Evolutionary conservation across 2,797 vertebrate genomes (phyloP).

Genomic region (Podarcis siculus): DNA sequence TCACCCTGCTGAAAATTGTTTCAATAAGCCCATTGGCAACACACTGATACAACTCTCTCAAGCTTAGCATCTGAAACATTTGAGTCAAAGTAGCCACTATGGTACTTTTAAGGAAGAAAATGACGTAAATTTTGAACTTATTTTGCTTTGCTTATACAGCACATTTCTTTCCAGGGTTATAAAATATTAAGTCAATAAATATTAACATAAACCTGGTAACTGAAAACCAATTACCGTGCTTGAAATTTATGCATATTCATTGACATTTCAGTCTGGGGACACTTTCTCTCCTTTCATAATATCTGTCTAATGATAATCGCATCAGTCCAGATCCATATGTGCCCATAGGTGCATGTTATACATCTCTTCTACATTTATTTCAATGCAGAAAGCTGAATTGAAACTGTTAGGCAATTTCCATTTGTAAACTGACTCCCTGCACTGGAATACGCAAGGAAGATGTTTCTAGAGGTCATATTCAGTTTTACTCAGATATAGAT

Average conservation of each 20-base stretch:
- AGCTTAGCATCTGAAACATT: neutral
- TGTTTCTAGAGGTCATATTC: too few species aligned
- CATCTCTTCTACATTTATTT: neutral
- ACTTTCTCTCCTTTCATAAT: neutral
- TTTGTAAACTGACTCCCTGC: too few species aligned
- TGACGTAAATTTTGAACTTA: neutral
- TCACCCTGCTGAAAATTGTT: too few species aligned
- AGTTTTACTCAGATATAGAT: too few species aligned
- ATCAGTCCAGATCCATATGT: neutral
- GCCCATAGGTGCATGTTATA: neutral
- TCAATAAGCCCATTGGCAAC: too few species aligned
- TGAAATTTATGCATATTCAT: neutral
- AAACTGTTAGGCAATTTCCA: neutral
- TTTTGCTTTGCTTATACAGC: neutral
- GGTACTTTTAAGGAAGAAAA: neutral
- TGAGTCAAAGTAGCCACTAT: neutral
- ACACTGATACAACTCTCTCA: neutral
- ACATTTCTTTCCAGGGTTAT: neutral
- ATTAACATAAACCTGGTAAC: neutral
- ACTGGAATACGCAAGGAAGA: too few species aligned
- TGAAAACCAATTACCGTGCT: neutral
- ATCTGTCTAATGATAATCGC: neutral
- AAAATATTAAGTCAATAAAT: neutral
- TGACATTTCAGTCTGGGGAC: neutral
- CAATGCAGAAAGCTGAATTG: neutral